These are phyloP conservation scores for Trochalopteron elliotii DNA, from an alignment of 2,113 vertebrate genomes.

Conservation along the genomic window DNA sequence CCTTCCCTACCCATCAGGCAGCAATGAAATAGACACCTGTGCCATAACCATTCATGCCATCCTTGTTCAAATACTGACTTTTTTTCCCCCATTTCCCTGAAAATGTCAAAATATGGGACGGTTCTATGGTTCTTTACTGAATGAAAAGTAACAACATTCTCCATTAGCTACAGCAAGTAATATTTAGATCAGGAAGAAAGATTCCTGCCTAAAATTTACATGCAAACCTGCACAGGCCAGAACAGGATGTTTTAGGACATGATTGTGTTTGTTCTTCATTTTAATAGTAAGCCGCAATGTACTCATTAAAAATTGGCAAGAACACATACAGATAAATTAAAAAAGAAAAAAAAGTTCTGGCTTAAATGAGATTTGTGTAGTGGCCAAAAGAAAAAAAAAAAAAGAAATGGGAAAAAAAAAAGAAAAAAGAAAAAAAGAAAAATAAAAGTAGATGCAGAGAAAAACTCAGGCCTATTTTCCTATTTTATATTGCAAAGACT, in stretches of 20 bases:
- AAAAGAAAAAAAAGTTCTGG: not conserved
- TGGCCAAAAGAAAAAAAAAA: not conserved
- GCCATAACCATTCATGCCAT: not conserved
- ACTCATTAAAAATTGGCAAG: slow-evolving; percentile 19
- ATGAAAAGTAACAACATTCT: not conserved
- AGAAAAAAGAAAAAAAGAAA: not conserved
- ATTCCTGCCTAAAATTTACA: not conserved
- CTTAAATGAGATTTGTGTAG: not conserved
- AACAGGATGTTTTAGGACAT: slow-evolving; percentile 18
- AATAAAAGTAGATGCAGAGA: not conserved
- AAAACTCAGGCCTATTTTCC: not conserved
- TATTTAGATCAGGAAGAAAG: not conserved
- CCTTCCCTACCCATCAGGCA: not conserved
- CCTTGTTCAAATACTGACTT: not conserved
- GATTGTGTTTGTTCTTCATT: slow-evolving; percentile 25
- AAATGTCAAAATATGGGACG: not conserved
- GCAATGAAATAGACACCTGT: not conserved
- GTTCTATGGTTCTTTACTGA: not conserved
- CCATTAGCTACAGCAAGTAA: not conserved
- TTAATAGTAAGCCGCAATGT: not conserved
- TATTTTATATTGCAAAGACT: not conserved
- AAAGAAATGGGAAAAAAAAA: not conserved
- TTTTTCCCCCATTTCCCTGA: not conserved
- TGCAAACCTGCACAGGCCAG: not conserved
- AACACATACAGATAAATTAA: not conserved